Percentiles rank a stretch among this genome's conserved stretches.
These are phyloP conservation scores for Acronicta leporina DNA, from an alignment of 2,888 invertebrate species.

Conservation along the genomic window DNA sequence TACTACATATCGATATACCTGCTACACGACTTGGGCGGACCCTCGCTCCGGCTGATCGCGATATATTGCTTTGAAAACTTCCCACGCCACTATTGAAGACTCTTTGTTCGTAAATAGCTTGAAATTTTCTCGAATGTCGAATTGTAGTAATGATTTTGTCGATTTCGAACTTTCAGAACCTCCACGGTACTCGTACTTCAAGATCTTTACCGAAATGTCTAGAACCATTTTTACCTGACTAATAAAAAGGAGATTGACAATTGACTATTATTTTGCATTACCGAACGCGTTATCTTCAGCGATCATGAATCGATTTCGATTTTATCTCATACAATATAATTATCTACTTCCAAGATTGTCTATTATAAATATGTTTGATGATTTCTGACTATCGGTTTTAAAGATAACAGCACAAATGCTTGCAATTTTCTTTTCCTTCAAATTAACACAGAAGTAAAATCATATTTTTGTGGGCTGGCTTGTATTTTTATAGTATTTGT, in stretches of 20 bases:
- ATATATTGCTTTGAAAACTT: conserved; percentile 62
- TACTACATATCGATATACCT: conserved; percentile 24
- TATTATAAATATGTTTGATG: no score
- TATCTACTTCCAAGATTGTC: no score
- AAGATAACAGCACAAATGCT: no score
- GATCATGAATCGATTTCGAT: no score
- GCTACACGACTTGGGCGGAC: conserved; percentile 64
- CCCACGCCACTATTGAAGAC: conserved; percentile 43
- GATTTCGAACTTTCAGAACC: background rate
- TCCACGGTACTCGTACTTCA: no score
- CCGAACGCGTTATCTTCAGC: no score
- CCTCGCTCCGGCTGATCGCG: conserved; percentile 49
- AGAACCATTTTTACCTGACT: no score
- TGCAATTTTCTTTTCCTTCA: background rate
- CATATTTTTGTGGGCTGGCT: background rate
- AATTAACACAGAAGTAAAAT: conserved; percentile 2
- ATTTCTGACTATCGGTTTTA: no score
- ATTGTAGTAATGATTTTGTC: conserved; percentile 11
- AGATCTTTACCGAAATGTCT: no score
- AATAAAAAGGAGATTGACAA: no score
- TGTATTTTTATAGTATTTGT: conserved; percentile 22
- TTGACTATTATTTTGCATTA: no score
- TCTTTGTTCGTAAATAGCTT: conserved; percentile 31
- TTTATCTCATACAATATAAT: no score
- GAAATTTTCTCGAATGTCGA: conserved; percentile 30